A percentile compares a stretch with the other conserved stretches of the same genome.
These are phyloP conservation scores for Poecile atricapillus DNA, from an alignment of 2,113 vertebrate species.

Conservation along the genomic window DNA sequence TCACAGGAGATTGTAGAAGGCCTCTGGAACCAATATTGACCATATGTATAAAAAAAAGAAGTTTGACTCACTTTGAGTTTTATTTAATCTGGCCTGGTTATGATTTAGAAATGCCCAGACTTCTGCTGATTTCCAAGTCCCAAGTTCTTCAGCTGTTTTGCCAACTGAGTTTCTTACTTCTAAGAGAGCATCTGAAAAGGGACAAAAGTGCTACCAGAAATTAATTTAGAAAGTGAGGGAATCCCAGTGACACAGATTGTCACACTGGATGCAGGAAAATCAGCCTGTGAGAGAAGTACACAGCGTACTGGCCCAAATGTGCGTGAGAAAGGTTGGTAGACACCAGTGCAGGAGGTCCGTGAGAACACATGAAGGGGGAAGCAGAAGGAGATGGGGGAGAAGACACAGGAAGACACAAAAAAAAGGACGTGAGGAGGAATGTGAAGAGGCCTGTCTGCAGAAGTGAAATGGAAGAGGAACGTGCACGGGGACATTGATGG, in stretches of 20 bases:
- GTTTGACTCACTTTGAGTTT: background rate
- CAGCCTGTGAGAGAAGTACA: background rate
- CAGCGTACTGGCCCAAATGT: rapidly evolving
- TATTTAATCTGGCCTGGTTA: conserved; percentile 14
- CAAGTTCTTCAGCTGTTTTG: background rate
- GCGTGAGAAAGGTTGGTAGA: background rate
- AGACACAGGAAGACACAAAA: background rate
- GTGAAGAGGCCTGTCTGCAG: background rate
- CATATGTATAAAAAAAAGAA: background rate
- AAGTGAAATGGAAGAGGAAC: background rate
- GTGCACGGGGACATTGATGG: background rate
- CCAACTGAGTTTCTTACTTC: background rate
- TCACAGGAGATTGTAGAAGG: conserved; percentile 20
- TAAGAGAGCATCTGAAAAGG: background rate
- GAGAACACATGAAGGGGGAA: background rate
- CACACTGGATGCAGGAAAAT: background rate
- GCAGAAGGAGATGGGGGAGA: background rate
- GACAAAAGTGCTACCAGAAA: background rate
- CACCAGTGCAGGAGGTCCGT: too few relatives aligned
- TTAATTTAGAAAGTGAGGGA: background rate
- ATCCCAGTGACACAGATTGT: background rate
- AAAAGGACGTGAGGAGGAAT: background rate
- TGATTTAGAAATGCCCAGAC: background rate
- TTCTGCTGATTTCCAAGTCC: background rate
- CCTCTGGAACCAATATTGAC: background rate